Evolutionary conservation across 1,140 invertebrate genomes (phyloP).

Genomic region (Propsilocerus akamusi): DNA sequence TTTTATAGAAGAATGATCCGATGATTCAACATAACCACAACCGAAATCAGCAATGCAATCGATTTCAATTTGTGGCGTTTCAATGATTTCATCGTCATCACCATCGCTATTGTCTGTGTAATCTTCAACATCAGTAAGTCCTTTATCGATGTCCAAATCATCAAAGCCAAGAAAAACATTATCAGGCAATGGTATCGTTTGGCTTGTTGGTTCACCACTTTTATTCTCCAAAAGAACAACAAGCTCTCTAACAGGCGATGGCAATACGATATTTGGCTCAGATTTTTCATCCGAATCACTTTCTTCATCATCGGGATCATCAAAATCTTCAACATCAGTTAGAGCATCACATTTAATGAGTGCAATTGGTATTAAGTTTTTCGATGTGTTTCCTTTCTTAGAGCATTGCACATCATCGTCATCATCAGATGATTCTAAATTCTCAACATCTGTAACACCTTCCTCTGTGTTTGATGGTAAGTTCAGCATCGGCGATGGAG

Average conservation of each 20-base stretch:
- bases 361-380: constrained; percentile 14
- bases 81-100: constrained; percentile 19
- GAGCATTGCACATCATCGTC: constrained; percentile 14
- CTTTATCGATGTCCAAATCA: constrained; percentile 17
- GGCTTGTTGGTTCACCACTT: constrained; percentile 23
- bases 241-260: constrained; percentile 25
- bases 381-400: constrained; percentile 10
- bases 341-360: constrained; percentile 15
- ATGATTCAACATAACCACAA: constrained; percentile 13
- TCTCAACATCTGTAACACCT: constrained; percentile 27
- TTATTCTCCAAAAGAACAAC: constrained; percentile 27
- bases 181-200: constrained; percentile 26
- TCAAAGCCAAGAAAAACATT: constrained; percentile 20
- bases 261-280: constrained; percentile 19
- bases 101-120: constrained; percentile 24
- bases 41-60: constrained; percentile 15
- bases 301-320: constrained; percentile 16
- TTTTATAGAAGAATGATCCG: constrained; percentile 11
- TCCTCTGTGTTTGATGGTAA: constrained; percentile 12
- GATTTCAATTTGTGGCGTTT: constrained; percentile 6
- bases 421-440: constrained; percentile 25
- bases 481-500: constrained; percentile 8
- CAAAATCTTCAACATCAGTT: constrained; percentile 26
- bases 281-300: constrained; percentile 8
- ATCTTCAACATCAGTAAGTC: constrained; percentile 26